Conservation (phyloP, 2,888 invertebrate species). For the Gari tellinella region DNA sequence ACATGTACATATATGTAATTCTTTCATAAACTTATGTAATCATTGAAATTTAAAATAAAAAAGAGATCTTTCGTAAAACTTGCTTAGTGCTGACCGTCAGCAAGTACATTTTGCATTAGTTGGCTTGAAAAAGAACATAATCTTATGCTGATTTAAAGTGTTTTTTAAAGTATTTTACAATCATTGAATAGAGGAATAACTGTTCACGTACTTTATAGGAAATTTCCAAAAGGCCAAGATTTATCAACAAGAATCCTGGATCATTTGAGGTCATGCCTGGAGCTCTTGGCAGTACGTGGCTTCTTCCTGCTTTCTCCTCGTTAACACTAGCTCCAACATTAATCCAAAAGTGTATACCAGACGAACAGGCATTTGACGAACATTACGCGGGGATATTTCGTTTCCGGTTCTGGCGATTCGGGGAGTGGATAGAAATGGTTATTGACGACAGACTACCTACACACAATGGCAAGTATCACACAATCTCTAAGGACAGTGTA, state of each 20-base stretch:
- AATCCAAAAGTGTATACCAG: conserved; percentile 97
- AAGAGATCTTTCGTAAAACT: no score
- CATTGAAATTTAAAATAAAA: no score
- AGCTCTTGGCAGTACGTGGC: conserved; percentile 87
- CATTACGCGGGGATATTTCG: conserved; percentile 93
- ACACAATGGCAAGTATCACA: conserved; percentile 47
- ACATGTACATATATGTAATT: no score
- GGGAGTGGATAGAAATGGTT: conserved; percentile 93
- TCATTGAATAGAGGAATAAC: no score
- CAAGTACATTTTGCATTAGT: no score
- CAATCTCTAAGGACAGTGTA: no score
- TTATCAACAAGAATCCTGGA: conserved; percentile 50
- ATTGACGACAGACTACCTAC: conserved; percentile 96
- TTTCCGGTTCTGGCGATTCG: conserved; percentile 97
- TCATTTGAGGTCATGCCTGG: conserved; percentile 56
- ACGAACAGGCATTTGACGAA: conserved; percentile 94
- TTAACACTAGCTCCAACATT: conserved; percentile 93
- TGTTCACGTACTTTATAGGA: conserved; percentile 54
- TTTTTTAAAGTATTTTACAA: no score
- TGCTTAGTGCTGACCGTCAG: no score
- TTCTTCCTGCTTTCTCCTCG: conserved; percentile 92
- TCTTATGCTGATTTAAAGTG: no score
- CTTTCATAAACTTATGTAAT: no score
- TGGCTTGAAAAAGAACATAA: no score
- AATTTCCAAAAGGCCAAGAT: conserved; percentile 57